A percentile compares a stretch with the other conserved stretches of the same genome.
phyloP scores from a whole-genome alignment of 2,888 invertebrate genomes.

The Stictocephala bisonia region DNA sequence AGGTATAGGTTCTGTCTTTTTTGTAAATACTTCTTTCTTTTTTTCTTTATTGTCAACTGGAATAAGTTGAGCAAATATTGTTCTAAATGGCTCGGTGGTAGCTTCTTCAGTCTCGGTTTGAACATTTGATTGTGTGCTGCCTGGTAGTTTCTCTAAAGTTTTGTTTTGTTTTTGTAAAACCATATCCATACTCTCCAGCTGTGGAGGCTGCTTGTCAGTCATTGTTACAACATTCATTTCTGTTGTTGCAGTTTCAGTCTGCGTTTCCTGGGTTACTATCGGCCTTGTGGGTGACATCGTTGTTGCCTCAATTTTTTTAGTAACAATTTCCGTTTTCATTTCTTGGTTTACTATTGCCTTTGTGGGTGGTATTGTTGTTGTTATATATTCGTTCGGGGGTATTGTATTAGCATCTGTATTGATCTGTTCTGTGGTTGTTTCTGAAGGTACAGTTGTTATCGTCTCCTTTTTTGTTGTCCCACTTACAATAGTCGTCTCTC shows the following conservation, averaged over 20 bases:
- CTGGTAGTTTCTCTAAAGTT: too few relatives aligned
- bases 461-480: slow-evolving; percentile 64
- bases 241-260: slow-evolving; percentile 43
- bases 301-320: not conserved
- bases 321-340: slow-evolving; percentile 44
- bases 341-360: not conserved
- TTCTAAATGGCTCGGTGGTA: not conserved
- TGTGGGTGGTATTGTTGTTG: not conserved
- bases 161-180: not conserved
- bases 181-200: slow-evolving; percentile 15
- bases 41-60: too few relatives aligned
- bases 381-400: too few relatives aligned
- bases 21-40: not conserved
- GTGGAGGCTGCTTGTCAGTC: not conserved
- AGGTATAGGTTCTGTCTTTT: not conserved
- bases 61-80: too few relatives aligned
- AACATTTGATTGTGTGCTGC: too few relatives aligned
- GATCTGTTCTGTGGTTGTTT: too few relatives aligned
- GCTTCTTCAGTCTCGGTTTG: not conserved
- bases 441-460: too few relatives aligned
- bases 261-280: slow-evolving; percentile 47
- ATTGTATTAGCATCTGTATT: too few relatives aligned
- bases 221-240: slow-evolving; percentile 19
- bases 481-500: slow-evolving; percentile 56
- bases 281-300: not conserved